Conservation (phyloP, 2,888 invertebrate genomes). For the Amblyteles armatorius region DNA sequence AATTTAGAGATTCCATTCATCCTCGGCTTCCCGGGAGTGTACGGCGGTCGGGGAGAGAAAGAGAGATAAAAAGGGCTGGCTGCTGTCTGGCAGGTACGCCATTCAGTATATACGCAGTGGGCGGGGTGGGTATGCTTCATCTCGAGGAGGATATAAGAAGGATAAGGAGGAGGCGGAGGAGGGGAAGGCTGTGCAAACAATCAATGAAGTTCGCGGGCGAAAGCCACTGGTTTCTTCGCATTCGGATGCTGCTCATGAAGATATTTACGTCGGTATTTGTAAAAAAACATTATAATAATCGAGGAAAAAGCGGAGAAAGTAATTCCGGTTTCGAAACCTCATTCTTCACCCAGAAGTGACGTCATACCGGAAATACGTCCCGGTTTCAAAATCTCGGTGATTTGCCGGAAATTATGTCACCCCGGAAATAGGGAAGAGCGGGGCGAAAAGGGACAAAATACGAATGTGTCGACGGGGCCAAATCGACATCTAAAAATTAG, state of each 20-base stretch:
- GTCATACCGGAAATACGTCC: not conserved
- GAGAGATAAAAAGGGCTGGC: constrained; percentile 66
- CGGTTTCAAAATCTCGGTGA: not conserved
- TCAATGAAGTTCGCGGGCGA: constrained; percentile 73
- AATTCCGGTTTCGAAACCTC: not conserved
- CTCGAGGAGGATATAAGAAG: constrained; percentile 56
- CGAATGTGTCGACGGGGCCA: too few species aligned
- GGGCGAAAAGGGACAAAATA: too few species aligned
- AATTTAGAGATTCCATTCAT: constrained; percentile 76
- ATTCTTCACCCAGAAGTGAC: not conserved
- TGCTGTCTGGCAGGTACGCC: constrained; percentile 67
- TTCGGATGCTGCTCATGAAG: constrained; percentile 39
- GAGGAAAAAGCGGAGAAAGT: not conserved
- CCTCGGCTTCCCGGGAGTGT: constrained; percentile 61
- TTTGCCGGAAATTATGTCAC: too few species aligned
- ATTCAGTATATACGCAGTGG: constrained; percentile 66
- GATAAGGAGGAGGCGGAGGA: constrained; percentile 65
- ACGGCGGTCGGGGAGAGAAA: constrained; percentile 49
- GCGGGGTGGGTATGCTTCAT: constrained; percentile 68
- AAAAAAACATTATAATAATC: constrained; percentile 7
- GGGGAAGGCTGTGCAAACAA: constrained; percentile 73
- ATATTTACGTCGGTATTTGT: constrained; percentile 28
- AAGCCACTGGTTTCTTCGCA: constrained; percentile 62
- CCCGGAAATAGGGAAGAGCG: too few species aligned
- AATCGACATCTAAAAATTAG: too few species aligned